Percentiles rank a stretch among this genome's conserved stretches.
These are phyloP conservation scores for Buathra laborator DNA, from an alignment of 2,888 invertebrate genomes.

Conservation along the genomic window DNA sequence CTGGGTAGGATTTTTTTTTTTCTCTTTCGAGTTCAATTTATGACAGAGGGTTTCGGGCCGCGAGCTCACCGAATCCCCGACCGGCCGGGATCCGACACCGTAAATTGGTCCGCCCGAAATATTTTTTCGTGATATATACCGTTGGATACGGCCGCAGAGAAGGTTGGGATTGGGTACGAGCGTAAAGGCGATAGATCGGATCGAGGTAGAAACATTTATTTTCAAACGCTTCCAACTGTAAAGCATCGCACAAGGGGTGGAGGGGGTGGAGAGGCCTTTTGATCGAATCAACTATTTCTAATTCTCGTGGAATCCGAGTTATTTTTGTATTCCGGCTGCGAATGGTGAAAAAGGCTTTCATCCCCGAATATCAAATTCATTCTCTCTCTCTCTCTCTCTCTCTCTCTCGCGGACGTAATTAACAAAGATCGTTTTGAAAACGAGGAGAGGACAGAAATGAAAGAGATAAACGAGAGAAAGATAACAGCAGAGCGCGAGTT, in stretches of 20 bases:
- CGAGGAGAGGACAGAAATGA: not conserved
- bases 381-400: not conserved
- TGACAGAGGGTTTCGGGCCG: not conserved
- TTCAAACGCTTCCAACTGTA: not conserved
- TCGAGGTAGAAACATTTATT: conserved; percentile 12
- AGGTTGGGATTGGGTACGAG: not conserved
- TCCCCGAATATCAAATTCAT: not conserved
- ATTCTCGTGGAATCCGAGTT: conserved; percentile 6
- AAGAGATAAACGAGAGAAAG: not conserved
- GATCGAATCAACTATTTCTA: conserved; percentile 19
- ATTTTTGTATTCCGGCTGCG: not conserved
- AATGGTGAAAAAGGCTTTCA: not conserved
- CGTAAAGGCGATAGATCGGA: not conserved
- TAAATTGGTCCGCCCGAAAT: conserved; percentile 45
- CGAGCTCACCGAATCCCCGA: not conserved
- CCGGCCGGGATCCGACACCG: not conserved
- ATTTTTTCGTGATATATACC: conserved; percentile 37
- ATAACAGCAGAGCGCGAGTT: not conserved
- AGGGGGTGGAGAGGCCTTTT: not conserved
- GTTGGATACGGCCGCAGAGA: not conserved
- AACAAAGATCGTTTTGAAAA: not conserved
- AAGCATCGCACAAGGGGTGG: not conserved
- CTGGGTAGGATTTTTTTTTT: conserved; percentile 28
- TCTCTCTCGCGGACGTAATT: not conserved
- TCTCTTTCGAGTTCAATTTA: conserved; percentile 37